A percentile compares a stretch with the other conserved stretches of the same genome.
Conservation (phyloP, 2,888 invertebrate genomes). For the Lepidonotus clava region DNA sequence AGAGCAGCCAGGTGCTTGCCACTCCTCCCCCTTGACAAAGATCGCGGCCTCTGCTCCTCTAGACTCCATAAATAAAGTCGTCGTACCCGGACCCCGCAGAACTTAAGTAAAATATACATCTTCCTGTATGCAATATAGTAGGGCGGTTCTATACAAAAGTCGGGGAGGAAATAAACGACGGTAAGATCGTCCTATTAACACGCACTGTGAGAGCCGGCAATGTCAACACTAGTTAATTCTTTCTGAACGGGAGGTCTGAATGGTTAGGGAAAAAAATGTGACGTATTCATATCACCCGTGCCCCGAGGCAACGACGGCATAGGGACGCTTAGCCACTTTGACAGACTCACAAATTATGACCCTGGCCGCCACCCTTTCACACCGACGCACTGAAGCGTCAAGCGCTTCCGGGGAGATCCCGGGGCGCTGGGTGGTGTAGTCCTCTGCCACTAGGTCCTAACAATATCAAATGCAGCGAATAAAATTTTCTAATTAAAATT, state of each 20-base stretch:
- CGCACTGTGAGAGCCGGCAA: neutral
- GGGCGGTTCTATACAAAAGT: neutral
- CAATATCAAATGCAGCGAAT: neutral
- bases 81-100: neutral
- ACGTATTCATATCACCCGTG: slow-evolving; percentile 34
- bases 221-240: slow-evolving; percentile 4
- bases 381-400: slow-evolving; percentile 27
- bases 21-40: slow-evolving; percentile 12
- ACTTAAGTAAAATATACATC: neutral
- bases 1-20: slow-evolving; percentile 4
- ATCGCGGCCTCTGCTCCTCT: neutral
- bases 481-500: slow-evolving; percentile 51
- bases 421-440: neutral
- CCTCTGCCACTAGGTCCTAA: neutral
- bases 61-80: neutral
- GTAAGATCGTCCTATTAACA: slow-evolving; percentile 7
- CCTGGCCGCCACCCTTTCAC: slow-evolving; percentile 15
- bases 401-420: slow-evolving; percentile 38
- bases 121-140: neutral
- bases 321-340: slow-evolving; percentile 41
- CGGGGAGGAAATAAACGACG: neutral
- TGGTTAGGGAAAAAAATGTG: neutral
- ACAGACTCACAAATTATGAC: slow-evolving; percentile 45
- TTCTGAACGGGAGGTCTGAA: neutral
- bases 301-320: neutral